A percentile compares a stretch with the other conserved stretches of the same genome.
Evolutionary conservation across 2,888 invertebrate genomes (phyloP).

Genomic region (Pyrocoelia pectoralis): DNA sequence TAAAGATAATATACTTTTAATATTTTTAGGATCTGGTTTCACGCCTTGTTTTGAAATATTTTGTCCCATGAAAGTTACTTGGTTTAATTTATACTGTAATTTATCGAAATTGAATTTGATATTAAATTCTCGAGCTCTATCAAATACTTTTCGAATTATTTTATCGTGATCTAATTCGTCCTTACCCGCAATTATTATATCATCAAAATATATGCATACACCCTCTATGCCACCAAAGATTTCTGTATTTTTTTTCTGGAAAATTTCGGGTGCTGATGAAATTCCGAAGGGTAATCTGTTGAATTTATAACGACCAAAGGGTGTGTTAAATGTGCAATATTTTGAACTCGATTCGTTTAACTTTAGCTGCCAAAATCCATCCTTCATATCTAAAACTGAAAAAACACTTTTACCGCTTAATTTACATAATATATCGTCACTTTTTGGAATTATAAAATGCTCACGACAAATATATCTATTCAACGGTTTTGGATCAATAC

Average conservation of each 20-base stretch:
- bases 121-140: neutral
- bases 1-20: conserved; percentile 28
- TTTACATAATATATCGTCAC: neutral
- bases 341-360: conserved; percentile 27
- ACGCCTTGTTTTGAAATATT: conserved; percentile 28
- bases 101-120: neutral
- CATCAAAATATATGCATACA: neutral
- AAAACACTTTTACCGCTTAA: neutral
- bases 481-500: conserved; percentile 36
- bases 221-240: neutral
- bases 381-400: conserved; percentile 10
- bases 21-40: conserved; percentile 26
- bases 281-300: conserved; percentile 35
- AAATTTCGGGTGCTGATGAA: conserved; percentile 32
- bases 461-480: conserved; percentile 34
- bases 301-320: conserved; percentile 35
- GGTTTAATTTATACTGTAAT: conserved; percentile 2
- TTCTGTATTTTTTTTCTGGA: conserved; percentile 20
- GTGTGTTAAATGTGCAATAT: conserved; percentile 36
- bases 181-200: neutral
- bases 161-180: neutral
- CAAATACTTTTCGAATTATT: neutral
- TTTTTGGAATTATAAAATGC: conserved; percentile 18
- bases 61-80: conserved; percentile 30
- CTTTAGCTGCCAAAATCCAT: conserved; percentile 30